Percentiles rank a stretch among this genome's conserved stretches.
phyloP scores from a whole-genome alignment of 2,888 invertebrate species.

The Drosophila paucipuncta region DNA sequence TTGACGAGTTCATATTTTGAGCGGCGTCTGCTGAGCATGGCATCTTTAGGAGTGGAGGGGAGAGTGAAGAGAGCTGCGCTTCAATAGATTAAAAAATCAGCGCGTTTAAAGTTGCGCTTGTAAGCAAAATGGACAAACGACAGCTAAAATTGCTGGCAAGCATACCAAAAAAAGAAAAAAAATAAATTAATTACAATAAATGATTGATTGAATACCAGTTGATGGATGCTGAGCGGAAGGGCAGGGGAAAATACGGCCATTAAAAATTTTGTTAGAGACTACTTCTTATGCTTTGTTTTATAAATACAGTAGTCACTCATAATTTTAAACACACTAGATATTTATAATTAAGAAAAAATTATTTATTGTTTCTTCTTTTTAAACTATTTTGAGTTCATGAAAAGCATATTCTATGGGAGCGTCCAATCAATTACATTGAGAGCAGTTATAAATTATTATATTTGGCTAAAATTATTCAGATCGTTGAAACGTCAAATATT shows the following conservation, averaged over 20 bases:
- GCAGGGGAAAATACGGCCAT: slow-evolving; percentile 23
- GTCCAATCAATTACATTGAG: too few species aligned
- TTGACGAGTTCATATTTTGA: slow-evolving; percentile 20
- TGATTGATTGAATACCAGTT: slow-evolving; percentile 49
- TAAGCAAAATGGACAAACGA: slow-evolving; percentile 37
- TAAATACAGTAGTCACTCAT: background rate
- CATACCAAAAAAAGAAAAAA: background rate
- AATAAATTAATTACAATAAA: slow-evolving; percentile 17
- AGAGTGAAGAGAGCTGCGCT: background rate
- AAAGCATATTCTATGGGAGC: background rate
- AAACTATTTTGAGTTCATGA: background rate
- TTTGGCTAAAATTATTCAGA: background rate
- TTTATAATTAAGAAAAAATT: background rate
- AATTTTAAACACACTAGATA: background rate
- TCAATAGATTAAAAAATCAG: slow-evolving; percentile 11
- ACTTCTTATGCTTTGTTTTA: slow-evolving; percentile 13
- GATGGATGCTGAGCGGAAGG: slow-evolving; percentile 17
- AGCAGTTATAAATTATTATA: background rate
- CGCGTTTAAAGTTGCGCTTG: slow-evolving; percentile 23
- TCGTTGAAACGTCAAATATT: background rate
- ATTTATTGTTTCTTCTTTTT: background rate
- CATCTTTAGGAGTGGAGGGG: background rate
- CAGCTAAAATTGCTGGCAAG: slow-evolving; percentile 8
- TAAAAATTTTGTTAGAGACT: slow-evolving; percentile 27
- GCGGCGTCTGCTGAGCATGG: background rate